phyloP scores from a whole-genome alignment of 1,140 invertebrate species.

The Palaemon carinicauda region DNA sequence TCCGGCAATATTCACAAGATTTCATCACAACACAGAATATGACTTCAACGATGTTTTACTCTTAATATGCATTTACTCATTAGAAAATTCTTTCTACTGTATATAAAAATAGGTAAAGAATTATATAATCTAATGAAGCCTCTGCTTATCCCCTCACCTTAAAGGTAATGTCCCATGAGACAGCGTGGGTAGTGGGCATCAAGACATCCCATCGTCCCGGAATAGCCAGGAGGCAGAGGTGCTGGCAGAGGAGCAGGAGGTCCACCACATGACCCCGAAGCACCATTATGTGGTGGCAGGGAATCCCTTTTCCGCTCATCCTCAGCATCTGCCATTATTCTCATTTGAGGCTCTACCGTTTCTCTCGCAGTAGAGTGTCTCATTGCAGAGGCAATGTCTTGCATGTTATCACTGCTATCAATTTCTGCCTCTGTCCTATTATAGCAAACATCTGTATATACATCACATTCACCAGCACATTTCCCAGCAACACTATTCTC shows the following conservation, averaged over 20 bases:
- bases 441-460: not conserved
- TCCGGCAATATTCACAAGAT: too few relatives aligned
- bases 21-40: too few relatives aligned
- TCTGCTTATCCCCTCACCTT: conserved; percentile 20
- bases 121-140: too few relatives aligned
- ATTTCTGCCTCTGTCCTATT: not conserved
- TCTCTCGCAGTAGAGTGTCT: too few relatives aligned
- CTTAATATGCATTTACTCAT: not conserved
- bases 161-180: conserved; percentile 45
- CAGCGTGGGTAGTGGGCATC: conserved; percentile 40
- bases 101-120: not conserved
- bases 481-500: not conserved
- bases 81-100: not conserved
- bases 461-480: not conserved
- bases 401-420: too few relatives aligned
- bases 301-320: not conserved
- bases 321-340: too few relatives aligned
- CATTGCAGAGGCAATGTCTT: too few relatives aligned
- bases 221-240: conserved; percentile 24
- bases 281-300: not conserved
- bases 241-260: conserved; percentile 17
- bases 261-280: not conserved
- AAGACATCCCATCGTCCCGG: conserved; percentile 23
- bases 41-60: too few relatives aligned
- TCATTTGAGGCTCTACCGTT: too few relatives aligned